Conservation (phyloP, 2,797 vertebrate species). For the Setipinna tenuifilis region DNA sequence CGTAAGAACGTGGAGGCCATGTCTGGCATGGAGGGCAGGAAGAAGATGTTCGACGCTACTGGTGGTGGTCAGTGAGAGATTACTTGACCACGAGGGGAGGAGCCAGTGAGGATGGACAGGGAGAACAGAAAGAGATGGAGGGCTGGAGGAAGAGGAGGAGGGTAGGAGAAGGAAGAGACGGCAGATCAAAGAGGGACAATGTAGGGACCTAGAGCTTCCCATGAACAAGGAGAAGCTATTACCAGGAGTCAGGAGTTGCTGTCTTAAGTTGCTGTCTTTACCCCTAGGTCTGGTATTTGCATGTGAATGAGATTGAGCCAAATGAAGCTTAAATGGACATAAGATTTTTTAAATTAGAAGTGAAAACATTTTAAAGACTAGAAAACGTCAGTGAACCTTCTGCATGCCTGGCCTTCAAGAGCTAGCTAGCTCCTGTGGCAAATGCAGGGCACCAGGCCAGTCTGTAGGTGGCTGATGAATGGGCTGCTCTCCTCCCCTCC, state of each 20-base stretch:
- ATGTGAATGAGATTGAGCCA: neutral
- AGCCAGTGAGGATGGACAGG: neutral
- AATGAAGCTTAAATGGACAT: neutral
- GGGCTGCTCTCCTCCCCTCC: neutral
- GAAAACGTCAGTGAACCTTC: neutral
- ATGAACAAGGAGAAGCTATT: neutral
- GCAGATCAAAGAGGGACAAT: neutral
- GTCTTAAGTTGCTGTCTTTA: neutral
- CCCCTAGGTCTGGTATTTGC: neutral
- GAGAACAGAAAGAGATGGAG: neutral
- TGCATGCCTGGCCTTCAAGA: no score
- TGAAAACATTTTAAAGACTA: neutral
- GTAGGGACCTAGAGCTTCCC: neutral
- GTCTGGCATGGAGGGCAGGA: constrained; percentile 71
- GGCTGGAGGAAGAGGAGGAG: neutral
- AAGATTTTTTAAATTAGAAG: neutral
- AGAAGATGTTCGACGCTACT: constrained; percentile 70
- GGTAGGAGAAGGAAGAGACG: neutral
- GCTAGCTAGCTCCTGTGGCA: no score
- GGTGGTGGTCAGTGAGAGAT: constrained; percentile 57
- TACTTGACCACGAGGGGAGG: neutral
- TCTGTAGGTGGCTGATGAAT: no score
- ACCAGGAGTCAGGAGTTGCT: neutral
- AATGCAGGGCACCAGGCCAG: no score
- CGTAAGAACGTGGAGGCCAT: constrained; percentile 70